Conservation (phyloP, 2,888 invertebrate species). For the Polyommatus iphigenia region DNA sequence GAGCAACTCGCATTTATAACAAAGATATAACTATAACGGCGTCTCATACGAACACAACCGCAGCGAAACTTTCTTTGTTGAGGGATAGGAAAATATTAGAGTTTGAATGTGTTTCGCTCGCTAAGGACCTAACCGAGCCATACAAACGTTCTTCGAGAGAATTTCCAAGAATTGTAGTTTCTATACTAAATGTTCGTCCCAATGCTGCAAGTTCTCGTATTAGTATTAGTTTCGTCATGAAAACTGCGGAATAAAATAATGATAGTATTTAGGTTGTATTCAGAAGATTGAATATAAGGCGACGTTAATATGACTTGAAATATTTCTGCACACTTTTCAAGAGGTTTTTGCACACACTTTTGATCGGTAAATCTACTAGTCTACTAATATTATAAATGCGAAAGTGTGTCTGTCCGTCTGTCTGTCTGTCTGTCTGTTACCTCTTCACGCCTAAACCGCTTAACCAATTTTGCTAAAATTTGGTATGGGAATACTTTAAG, state of each 20-base stretch:
- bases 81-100: slow-evolving; percentile 25
- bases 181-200: slow-evolving; percentile 16
- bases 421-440: no score
- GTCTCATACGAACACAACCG: not conserved
- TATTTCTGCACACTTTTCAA: no score
- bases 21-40: slow-evolving; percentile 1
- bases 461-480: no score
- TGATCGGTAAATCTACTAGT: no score
- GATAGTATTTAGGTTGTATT: not conserved
- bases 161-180: slow-evolving; percentile 15
- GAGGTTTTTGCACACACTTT: no score
- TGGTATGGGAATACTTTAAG: no score
- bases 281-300: no score
- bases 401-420: no score
- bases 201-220: not conserved
- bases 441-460: no score
- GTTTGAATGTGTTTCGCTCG: slow-evolving; percentile 26
- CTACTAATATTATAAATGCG: no score
- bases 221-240: not conserved
- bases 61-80: slow-evolving; percentile 20
- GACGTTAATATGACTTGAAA: no score
- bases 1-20: not conserved
- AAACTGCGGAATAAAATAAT: not conserved
- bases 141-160: not conserved
- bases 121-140: slow-evolving; percentile 4